Percentiles rank a stretch among this genome's conserved stretches.
These are phyloP conservation scores for Neomicropteryx cornuta DNA, from an alignment of 1,140 invertebrate species.

Conservation along the genomic window DNA sequence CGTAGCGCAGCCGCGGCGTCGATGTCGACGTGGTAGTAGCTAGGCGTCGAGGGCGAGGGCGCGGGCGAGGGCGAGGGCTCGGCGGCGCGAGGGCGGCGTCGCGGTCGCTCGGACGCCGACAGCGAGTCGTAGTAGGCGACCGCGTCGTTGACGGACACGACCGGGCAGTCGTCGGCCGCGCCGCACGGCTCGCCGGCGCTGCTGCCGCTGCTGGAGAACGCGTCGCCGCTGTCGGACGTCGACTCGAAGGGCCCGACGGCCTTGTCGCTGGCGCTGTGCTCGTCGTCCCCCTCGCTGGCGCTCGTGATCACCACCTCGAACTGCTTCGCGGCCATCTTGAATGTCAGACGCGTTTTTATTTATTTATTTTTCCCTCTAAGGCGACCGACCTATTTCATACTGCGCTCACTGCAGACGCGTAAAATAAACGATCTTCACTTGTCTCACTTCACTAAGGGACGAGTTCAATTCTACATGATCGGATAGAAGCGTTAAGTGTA, in stretches of 20 bases:
- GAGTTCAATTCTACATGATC: too few relatives aligned
- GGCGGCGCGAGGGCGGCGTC: constrained; percentile 47
- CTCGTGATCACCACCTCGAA: too few relatives aligned
- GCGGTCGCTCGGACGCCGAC: constrained; percentile 15
- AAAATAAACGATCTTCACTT: too few relatives aligned
- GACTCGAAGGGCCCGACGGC: background rate
- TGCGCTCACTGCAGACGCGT: too few relatives aligned
- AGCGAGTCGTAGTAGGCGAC: constrained; percentile 38
- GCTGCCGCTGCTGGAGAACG: constrained; percentile 27
- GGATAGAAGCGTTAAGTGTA: too few relatives aligned
- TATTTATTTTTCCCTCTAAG: too few relatives aligned
- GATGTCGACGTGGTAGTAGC: constrained; percentile 33
- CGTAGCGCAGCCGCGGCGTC: too few relatives aligned
- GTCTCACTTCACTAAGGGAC: too few relatives aligned
- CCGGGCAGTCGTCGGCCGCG: constrained; percentile 34
- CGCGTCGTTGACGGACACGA: constrained; percentile 37
- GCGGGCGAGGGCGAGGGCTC: constrained; percentile 50
- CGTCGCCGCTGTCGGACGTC: constrained; percentile 30
- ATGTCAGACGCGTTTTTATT: too few relatives aligned
- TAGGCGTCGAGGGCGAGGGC: constrained; percentile 52
- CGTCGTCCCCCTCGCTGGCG: constrained; percentile 8
- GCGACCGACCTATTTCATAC: too few relatives aligned
- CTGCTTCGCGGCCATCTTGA: too few relatives aligned
- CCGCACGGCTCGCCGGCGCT: constrained; percentile 27
- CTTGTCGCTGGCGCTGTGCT: background rate